Percentiles rank a stretch among this genome's conserved stretches.
phyloP scores from a whole-genome alignment of 2,113 vertebrate species.

The Lophius piscatorius region DNA sequence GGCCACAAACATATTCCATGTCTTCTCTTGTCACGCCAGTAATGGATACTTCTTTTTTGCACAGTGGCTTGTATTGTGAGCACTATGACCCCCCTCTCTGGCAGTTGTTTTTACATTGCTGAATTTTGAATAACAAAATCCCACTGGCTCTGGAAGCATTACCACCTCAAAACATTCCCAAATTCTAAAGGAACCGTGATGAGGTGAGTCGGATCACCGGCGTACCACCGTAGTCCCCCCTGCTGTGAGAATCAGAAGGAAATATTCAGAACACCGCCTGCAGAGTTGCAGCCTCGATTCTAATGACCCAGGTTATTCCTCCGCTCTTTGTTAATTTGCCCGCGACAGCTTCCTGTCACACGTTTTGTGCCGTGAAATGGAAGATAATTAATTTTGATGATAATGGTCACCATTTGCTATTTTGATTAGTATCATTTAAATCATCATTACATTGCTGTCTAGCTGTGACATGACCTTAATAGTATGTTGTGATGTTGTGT shows the following conservation, averaged over 20 bases:
- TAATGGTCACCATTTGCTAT: conserved; percentile 60
- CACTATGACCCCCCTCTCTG: not conserved
- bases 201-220: conserved; percentile 4
- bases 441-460: conserved; percentile 72
- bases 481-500: conserved; percentile 44
- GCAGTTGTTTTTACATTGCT: conserved; percentile 10
- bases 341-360: conserved; percentile 44
- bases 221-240: conserved; percentile 2
- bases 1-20: conserved; percentile 4
- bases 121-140: conserved; percentile 20
- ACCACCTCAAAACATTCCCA: not conserved
- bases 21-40: conserved; percentile 10
- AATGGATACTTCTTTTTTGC: conserved; percentile 6
- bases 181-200: conserved; percentile 9
- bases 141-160: not conserved
- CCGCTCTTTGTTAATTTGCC: conserved; percentile 35
- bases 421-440: conserved; percentile 68
- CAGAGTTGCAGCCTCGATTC: conserved; percentile 11
- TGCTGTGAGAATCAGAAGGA: conserved; percentile 48
- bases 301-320: conserved; percentile 53
- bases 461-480: conserved; percentile 64
- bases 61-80: not conserved
- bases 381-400: conserved; percentile 71
- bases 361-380: conserved; percentile 15
- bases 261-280: conserved; percentile 30